Evolutionary conservation across 2,797 vertebrate species (phyloP).

Genomic region (Apodemus agrarius): DNA sequence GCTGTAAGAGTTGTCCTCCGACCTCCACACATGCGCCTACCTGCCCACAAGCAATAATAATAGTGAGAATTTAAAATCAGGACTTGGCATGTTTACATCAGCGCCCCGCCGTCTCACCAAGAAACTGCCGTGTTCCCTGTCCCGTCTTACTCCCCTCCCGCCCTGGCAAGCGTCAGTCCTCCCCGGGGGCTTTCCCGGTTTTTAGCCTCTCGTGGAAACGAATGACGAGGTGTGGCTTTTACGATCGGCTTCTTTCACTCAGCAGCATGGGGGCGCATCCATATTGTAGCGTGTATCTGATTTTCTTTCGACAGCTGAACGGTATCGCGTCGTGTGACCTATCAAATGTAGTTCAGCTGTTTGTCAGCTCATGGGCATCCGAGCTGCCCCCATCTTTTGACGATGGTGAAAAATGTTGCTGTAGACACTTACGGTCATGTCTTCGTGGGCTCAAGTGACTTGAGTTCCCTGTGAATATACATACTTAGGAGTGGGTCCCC

Average conservation of each 20-base stretch:
- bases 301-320: neutral
- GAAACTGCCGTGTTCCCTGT: fast-evolving
- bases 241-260: neutral
- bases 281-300: fast-evolving
- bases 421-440: neutral
- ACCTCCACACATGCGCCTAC: neutral
- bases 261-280: fast-evolving
- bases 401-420: neutral
- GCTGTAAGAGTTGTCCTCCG: neutral
- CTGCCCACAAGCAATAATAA: neutral
- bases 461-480: neutral
- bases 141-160: no score
- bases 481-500: neutral
- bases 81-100: neutral
- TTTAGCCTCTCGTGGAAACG: neutral
- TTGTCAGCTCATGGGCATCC: neutral
- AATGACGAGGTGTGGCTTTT: fast-evolving
- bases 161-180: neutral
- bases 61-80: neutral
- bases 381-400: neutral
- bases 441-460: fast-evolving
- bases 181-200: fast-evolving
- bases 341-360: neutral
- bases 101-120: neutral
- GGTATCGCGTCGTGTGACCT: fast-evolving